Conservation (phyloP, 2,113 vertebrate species). For the Phyllostomus hastatus region DNA sequence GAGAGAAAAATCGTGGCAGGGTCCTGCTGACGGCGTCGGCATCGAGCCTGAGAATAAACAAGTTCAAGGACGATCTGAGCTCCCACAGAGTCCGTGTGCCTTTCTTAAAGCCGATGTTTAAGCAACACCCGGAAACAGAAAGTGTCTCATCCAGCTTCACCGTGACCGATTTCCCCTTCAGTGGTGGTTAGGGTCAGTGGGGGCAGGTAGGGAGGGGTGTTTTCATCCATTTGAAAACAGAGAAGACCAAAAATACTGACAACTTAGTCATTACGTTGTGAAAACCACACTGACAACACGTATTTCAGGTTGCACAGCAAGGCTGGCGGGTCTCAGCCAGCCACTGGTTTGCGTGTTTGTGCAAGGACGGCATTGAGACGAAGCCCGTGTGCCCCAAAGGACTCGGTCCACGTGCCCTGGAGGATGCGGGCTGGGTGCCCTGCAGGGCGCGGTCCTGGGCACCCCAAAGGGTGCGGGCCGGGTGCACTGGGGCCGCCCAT, state of each 20-base stretch:
- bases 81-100: background rate
- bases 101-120: background rate
- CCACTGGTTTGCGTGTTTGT: background rate
- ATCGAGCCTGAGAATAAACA: background rate
- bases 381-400: too few species aligned
- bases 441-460: too few species aligned
- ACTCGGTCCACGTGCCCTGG: rapidly evolving
- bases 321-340: background rate
- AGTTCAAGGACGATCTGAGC: background rate
- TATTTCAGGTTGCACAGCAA: background rate
- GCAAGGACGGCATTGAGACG: background rate
- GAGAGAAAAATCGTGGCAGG: background rate
- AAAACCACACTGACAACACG: rapidly evolving
- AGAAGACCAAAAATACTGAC: background rate
- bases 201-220: background rate
- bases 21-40: rapidly evolving
- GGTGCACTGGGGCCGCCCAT: rapidly evolving
- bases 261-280: background rate
- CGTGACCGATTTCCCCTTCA: background rate
- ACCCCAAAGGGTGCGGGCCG: too few species aligned
- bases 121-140: background rate
- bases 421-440: too few species aligned
- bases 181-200: background rate
- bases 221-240: background rate
- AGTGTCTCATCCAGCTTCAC: background rate